Percentiles rank a stretch among this genome's conserved stretches.
These are phyloP conservation scores for honey bee (Apis mellifera) DNA, from an alignment of 1,140 invertebrate species.

Conservation along the genomic window DNA sequence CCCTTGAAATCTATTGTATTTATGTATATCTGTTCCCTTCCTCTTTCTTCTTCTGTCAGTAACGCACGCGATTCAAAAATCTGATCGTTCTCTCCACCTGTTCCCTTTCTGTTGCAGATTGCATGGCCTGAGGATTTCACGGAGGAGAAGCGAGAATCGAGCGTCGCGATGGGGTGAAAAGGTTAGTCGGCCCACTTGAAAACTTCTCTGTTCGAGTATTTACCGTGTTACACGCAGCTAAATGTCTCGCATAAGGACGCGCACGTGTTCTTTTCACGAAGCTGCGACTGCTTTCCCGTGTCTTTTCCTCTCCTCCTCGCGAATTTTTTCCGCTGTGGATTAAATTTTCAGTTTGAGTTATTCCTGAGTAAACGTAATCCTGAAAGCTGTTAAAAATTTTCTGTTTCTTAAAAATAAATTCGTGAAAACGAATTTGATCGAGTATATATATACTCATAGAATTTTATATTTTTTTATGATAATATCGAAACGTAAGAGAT, in stretches of 20 bases:
- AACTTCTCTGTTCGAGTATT: conserved; percentile 9
- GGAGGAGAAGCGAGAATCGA: conserved; percentile 21
- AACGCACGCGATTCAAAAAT: not conserved
- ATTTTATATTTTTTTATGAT: too few relatives aligned
- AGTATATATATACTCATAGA: too few relatives aligned
- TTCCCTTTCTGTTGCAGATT: conserved; percentile 26
- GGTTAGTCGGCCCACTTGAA: conserved; percentile 35
- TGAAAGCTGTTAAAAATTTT: too few relatives aligned
- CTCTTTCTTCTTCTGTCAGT: not conserved
- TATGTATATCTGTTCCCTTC: not conserved
- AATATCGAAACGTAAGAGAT: too few relatives aligned
- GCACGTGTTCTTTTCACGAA: not conserved
- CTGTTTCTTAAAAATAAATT: too few relatives aligned
- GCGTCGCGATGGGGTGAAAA: conserved; percentile 59
- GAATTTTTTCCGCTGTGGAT: not conserved
- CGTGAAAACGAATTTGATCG: too few relatives aligned
- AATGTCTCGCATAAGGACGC: not conserved
- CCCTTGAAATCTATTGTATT: too few relatives aligned
- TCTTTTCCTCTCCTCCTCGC: not conserved
- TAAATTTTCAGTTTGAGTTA: not conserved
- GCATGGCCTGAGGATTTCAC: conserved; percentile 42
- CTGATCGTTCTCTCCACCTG: not conserved
- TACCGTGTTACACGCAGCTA: not conserved
- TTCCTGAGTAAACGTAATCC: not conserved
- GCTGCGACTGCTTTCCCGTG: not conserved